Evolutionary conservation across 1,140 invertebrate genomes (phyloP).

Genomic region (Euwallacea fornicatus): DNA sequence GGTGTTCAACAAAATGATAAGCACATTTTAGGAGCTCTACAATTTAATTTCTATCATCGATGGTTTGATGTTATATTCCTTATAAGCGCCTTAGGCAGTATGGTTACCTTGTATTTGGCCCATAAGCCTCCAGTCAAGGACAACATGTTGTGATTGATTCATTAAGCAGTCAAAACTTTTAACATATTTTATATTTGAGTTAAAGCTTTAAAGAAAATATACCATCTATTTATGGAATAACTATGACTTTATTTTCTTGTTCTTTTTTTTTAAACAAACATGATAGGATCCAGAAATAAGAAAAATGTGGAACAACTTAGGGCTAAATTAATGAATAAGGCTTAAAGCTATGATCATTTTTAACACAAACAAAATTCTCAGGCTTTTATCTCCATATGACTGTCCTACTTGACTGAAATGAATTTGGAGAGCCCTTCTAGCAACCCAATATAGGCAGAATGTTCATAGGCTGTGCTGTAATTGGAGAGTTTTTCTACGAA

Average conservation of each 20-base stretch:
- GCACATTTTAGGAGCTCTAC: conserved; percentile 76
- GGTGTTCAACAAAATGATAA: background rate
- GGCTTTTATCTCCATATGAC: conserved; percentile 1
- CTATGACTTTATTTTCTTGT: conserved; percentile 7
- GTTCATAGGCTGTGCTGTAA: conserved; percentile 88
- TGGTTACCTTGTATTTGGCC: conserved; percentile 92
- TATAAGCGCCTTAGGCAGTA: conserved; percentile 93
- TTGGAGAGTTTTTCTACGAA: conserved; percentile 86
- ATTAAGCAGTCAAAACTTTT: no score
- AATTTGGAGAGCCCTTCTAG: conserved; percentile 86
- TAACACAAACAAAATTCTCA: background rate
- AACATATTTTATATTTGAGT: no score
- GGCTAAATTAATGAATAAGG: background rate
- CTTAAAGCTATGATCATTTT: background rate
- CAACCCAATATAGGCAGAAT: conserved; percentile 82
- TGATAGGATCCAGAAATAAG: conserved; percentile 21
- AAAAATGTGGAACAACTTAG: conserved; percentile 17
- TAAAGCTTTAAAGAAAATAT: conserved; percentile 1
- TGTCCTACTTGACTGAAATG: conserved; percentile 65
- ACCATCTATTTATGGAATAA: conserved; percentile 18
- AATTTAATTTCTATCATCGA: conserved; percentile 99
- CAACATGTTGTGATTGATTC: conserved; percentile 36
- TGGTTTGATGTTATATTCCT: conserved; percentile 99
- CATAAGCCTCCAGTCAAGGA: conserved; percentile 77
- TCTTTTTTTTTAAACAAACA: conserved; percentile 22